These are phyloP conservation scores for Neogale vison DNA, from an alignment of 2,113 vertebrate genomes.

Conservation along the genomic window DNA sequence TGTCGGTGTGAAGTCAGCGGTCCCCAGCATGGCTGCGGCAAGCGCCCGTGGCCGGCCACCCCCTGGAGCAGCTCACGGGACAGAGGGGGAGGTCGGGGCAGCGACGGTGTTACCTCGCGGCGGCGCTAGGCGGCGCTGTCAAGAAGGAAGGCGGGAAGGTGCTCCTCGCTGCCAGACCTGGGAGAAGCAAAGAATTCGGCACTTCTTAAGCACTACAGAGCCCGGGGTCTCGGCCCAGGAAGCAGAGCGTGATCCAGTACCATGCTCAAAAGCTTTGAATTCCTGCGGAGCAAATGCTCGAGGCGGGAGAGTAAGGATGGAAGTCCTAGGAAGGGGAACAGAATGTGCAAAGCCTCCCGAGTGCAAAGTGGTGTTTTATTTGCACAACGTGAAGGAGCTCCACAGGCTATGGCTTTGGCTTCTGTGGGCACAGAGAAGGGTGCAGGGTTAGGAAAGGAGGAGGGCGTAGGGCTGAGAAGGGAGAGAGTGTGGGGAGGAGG, in stretches of 20 bases:
- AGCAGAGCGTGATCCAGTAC: not conserved
- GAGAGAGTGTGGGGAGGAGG: not conserved
- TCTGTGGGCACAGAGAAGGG: not conserved
- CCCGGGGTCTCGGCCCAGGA: accelerated
- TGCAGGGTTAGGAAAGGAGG: not conserved
- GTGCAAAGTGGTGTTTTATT: not conserved
- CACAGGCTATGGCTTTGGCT: not conserved
- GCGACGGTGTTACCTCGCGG: not conserved
- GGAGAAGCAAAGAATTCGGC: not conserved
- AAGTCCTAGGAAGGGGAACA: not conserved
- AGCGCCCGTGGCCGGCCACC: not conserved
- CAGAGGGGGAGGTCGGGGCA: accelerated
- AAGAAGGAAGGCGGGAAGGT: not conserved
- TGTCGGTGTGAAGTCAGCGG: not conserved
- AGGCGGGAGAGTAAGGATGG: not conserved
- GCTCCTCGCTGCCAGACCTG: not conserved
- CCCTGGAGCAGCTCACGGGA: accelerated
- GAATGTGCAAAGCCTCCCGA: too few species aligned
- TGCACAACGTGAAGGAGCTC: too few species aligned
- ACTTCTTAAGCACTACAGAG: not conserved
- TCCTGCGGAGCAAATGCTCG: not conserved
- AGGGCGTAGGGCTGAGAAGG: not conserved
- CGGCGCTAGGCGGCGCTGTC: constrained; percentile 49
- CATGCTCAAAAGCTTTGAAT: not conserved
- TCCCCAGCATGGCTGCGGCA: not conserved